phyloP scores from a whole-genome alignment of 2,888 invertebrate genomes.

The Mactromeris polynyma region DNA sequence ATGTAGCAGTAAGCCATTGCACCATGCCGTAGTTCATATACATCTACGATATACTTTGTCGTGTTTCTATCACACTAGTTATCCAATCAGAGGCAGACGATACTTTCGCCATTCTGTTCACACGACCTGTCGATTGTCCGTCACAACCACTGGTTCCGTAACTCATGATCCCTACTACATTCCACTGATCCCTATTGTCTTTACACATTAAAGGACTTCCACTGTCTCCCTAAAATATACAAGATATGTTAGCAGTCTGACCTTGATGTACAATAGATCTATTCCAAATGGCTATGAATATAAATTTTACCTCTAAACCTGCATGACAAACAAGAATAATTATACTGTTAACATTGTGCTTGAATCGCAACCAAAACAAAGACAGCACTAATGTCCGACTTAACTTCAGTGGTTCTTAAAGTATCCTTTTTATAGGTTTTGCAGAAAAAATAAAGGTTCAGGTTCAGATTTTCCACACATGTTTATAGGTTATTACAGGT shows the following conservation, averaged over 20 bases:
- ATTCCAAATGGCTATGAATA: no score
- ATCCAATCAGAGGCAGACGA: constrained; percentile 72
- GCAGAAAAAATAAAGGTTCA: no score
- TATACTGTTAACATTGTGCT: no score
- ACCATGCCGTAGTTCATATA: background rate
- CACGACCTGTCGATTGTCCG: constrained; percentile 48
- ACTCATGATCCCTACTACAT: constrained; percentile 79
- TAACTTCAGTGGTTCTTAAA: no score
- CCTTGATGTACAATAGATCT: no score
- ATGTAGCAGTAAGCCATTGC: constrained; percentile 16
- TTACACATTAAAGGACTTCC: constrained; percentile 82
- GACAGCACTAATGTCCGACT: no score
- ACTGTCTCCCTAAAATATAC: constrained; percentile 81
- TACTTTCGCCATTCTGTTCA: constrained; percentile 77
- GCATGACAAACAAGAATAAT: no score
- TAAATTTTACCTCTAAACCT: no score
- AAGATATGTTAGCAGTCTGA: background rate
- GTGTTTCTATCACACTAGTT: constrained; percentile 37
- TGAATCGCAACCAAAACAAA: no score
- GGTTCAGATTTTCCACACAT: no score
- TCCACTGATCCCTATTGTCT: constrained; percentile 74
- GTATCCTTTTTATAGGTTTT: no score
- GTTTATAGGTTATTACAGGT: no score
- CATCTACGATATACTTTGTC: background rate
- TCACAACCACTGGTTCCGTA: constrained; percentile 75